Evolutionary conservation across 2,888 invertebrate species (phyloP), one percentile per base, ranked within the genome.

Genomic region (Aspidiotus rigidus): DNA sequence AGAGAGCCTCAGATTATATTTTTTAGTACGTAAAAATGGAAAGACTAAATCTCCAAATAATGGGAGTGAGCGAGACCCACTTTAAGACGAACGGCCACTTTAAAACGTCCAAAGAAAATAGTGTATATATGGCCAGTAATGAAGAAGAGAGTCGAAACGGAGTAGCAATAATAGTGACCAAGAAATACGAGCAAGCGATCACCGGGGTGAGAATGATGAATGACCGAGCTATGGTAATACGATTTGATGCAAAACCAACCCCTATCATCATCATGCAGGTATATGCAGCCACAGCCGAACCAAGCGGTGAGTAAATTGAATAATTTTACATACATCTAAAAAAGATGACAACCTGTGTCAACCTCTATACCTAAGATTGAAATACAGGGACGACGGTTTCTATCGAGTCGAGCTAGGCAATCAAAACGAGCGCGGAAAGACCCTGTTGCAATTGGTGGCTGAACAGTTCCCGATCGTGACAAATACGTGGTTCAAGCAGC

Each of bases 201-300:
- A 67, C 56, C 15, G 69, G 49, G 8, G 49, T 11, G 70, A 55
- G n/a, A 55, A 71, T 56, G 59, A 11, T 62, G 15, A 41, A 69
- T 62, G 56, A 64, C n/a, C 56, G 56, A 56, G 17, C n/a, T 56
- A 56, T 56, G 56, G 56, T 16, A n/a, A 11, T 56, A 56, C 8
- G 17, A 7, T 11, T 56, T 7, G 17, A 15, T 15, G n/a, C 8
- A 7, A 56, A 56, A 56, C 56, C 56, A 7, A 44, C 49, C 49
- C 49, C 8, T 11, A 44, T 44, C 49, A 44, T 10, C 49, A 44
- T 44, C 49, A 44, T 44, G 11, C 8, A 44, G 49, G 49, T 11
- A 44, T 44, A 44, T 44, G 49, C 11, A 11, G 9, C 49, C 11
- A 44, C 49, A 44, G 49, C 49, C 49, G 49, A 44, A 44, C 9